Evolutionary conservation across 2,888 invertebrate genomes (phyloP), one percentile per base, ranked within the genome.

Genomic region (Salticus scenicus): DNA sequence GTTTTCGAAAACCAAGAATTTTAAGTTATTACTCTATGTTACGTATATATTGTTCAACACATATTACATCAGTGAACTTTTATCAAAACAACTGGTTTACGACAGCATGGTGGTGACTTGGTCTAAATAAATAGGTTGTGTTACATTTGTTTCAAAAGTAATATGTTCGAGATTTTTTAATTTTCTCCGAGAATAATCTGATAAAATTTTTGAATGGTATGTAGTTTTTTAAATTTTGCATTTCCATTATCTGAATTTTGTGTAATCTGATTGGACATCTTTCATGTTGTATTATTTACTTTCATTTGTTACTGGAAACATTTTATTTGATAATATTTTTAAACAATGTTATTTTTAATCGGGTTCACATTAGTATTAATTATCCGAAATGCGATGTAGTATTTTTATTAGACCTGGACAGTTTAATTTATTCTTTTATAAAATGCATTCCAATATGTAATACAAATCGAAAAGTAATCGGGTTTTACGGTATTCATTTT

Each of bases 91-190:
- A 84, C 83, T 84, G 77, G 83, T 84, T 73, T 67, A 77, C 73
- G 83, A 78, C 83, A 84, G 83, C 83, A 84, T 84, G 83, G 70
- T 70, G 42, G 83, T 84, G 83, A 84, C 83, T 84, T 84, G 77
- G 72, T 84, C 77, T 77, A 84, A 84, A 84, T 84, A 84, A 84
- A 84, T 84, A 84, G 77, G 83, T 77, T 84, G 83, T 84, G 77
- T 69, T 70, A 63, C 77, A 31, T 72, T 41, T 69, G 57, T 12
- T 1, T 5, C 24, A 24, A 41, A 57, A 27, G 77, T 67, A 33
- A 1, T 63, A 84, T 84, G 83, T 67, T 67, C 51, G 33, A 51
- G 31, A 67, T 47, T 47, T 77, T 78, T 57, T 77, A 83, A 31
- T 73, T 30, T 27, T 47, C 33, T n/a, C n/a, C n/a, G n/a, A n/a